Evolutionary conservation across 2,113 vertebrate genomes (phyloP), one percentile per base, ranked within the genome.

Genomic region (Recurvirostra avosetta): DNA sequence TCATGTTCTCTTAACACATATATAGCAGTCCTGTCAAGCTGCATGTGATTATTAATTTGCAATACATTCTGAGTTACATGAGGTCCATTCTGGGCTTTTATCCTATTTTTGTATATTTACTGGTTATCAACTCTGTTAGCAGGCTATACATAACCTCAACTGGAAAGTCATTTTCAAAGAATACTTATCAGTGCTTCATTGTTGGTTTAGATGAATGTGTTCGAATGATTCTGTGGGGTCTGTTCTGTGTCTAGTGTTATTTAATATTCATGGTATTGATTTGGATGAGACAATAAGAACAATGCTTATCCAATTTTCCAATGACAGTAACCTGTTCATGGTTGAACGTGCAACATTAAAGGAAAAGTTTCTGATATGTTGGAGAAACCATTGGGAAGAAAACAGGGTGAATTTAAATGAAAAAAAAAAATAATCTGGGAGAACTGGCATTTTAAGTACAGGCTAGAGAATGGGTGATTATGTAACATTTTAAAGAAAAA

Each of bases 191-290:
- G 50, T 49, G 43, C 49, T 92, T 68, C 55, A 74, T 18, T 59
- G 50, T 26, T 80, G 84, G 52, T 72, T 92, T 85, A 59, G 79
- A 30, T 81, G 30, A 81, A 95, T 78, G 27, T 86, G 56, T 52
- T 85, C 56, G 52, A 87, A 79, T 34, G 27, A 27, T 59, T 95
- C 77, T 95, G 63, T 14, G 43, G 68, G 1, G 1, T 81, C 80
- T 94, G 18, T 67, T 23, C 65, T 95, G 11, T 82, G 47, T 77
- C 59, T 92, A 50, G 20, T 74, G 52, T 91, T 91, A 94, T 74
- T 95, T 95, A 95, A 94, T 94, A 91, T 95, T 89, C 84, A 68
- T 15, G 5, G 12, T 68, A 95, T 96, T 78, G 94, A 96, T 97
- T 96, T 91, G 80, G 34, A 52, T 78, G 56, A 96, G 55, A 81